Conservation (phyloP, 2,113 vertebrate genomes). For the Pedionomus torquatus region DNA sequence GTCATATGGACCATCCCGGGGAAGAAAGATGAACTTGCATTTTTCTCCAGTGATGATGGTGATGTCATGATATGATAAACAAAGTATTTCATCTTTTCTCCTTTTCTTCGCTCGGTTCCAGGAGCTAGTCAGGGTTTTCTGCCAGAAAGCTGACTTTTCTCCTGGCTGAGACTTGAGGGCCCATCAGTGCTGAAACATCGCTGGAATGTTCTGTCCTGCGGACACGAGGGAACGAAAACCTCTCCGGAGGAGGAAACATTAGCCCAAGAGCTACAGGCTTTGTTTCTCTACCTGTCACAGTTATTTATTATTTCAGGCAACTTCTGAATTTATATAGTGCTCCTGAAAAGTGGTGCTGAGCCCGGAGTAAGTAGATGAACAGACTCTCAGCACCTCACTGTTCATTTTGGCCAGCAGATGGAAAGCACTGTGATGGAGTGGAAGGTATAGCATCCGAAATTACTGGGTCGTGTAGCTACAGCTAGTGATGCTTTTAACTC, state of each 20-base stretch:
- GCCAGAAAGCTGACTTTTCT: constrained; percentile 68
- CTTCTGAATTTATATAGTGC: constrained; percentile 48
- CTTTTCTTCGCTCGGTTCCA: background rate
- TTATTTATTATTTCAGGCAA: constrained; percentile 60
- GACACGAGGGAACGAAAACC: constrained; percentile 21
- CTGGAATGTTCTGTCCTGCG: constrained; percentile 67
- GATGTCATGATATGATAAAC: constrained; percentile 66
- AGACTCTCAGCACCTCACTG: constrained; percentile 6
- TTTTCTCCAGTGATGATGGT: constrained; percentile 62
- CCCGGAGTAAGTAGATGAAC: background rate
- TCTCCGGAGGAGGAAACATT: constrained; percentile 11
- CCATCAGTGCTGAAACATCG: constrained; percentile 48
- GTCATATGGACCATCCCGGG: background rate
- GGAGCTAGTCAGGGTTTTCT: constrained; percentile 43
- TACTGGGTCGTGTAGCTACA: background rate
- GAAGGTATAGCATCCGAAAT: background rate
- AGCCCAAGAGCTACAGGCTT: constrained; percentile 24
- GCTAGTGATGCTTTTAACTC: background rate
- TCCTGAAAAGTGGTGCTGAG: constrained; percentile 38
- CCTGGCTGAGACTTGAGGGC: constrained; percentile 27
- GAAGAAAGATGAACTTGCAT: constrained; percentile 63
- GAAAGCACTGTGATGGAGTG: background rate
- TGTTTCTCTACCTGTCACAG: constrained; percentile 62
- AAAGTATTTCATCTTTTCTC: constrained; percentile 61
- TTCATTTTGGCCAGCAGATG: background rate